These are phyloP conservation scores for Dendrolimus punctatus DNA, from an alignment of 1,140 invertebrate species.

Conservation along the genomic window DNA sequence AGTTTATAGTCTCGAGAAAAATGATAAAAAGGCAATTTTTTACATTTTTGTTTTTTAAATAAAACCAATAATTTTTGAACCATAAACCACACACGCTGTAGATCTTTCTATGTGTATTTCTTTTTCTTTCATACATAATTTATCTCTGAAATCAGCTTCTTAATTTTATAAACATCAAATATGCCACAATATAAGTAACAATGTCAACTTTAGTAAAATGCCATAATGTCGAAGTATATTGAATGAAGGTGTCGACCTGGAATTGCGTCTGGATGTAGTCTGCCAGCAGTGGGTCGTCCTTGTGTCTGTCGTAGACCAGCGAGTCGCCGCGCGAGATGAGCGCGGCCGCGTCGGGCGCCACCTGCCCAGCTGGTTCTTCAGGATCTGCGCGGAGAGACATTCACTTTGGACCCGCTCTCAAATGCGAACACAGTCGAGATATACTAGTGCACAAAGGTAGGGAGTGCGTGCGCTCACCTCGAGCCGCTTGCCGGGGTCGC, in stretches of 20 bases:
- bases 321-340: conserved; percentile 86
- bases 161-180: too few relatives aligned
- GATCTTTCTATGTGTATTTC: too few relatives aligned
- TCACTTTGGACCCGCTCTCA: neutral
- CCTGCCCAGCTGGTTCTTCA: conserved; percentile 76
- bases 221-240: neutral
- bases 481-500: conserved; percentile 76
- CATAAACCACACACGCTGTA: too few relatives aligned
- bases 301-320: conserved; percentile 74
- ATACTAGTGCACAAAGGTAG: neutral
- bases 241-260: conserved; percentile 42
- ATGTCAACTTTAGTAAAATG: neutral
- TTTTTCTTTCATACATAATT: too few relatives aligned
- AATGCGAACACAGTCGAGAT: neutral
- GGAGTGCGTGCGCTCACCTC: conserved; percentile 63
- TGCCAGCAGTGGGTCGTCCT: conserved; percentile 69
- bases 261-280: conserved; percentile 73
- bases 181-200: too few relatives aligned
- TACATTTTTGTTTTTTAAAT: too few relatives aligned
- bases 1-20: too few relatives aligned
- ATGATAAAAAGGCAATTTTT: too few relatives aligned
- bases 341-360: conserved; percentile 85
- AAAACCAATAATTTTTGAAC: too few relatives aligned
- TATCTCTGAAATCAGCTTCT: too few relatives aligned
- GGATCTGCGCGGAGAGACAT: conserved; percentile 52